These are phyloP conservation scores for Perdita meconis DNA, from an alignment of 2,888 invertebrate genomes.

Conservation along the genomic window DNA sequence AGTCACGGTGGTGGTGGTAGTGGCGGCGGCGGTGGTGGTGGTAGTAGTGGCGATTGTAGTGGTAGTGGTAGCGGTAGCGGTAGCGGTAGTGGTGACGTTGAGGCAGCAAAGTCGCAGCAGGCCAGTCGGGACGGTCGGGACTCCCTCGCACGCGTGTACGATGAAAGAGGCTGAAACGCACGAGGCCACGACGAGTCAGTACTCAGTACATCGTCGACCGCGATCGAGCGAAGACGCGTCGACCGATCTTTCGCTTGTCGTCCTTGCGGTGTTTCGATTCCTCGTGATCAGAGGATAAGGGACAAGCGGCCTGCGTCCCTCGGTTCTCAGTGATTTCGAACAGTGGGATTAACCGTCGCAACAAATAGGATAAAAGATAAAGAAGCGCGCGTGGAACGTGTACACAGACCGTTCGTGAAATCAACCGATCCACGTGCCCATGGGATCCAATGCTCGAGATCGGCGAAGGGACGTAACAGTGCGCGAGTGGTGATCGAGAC, in stretches of 20 bases:
- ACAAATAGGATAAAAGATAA: background rate
- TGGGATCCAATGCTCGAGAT: constrained; percentile 9
- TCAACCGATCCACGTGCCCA: constrained; percentile 34
- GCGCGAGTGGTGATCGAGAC: constrained; percentile 55
- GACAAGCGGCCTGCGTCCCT: background rate
- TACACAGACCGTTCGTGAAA: background rate
- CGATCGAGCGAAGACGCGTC: constrained; percentile 54
- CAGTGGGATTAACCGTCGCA: background rate
- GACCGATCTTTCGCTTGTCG: background rate
- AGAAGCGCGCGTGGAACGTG: background rate
- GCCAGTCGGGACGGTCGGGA: constrained; percentile 62
- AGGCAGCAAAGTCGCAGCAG: constrained; percentile 41
- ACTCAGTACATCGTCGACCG: constrained; percentile 77
- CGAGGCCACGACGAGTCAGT: constrained; percentile 75
- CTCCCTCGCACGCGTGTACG: constrained; percentile 70
- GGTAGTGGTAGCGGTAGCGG: background rate
- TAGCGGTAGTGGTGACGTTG: constrained; percentile 43
- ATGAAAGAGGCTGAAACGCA: constrained; percentile 56
- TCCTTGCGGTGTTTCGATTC: background rate
- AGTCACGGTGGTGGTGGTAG: constrained; percentile 38
- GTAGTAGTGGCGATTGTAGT: constrained; percentile 5
- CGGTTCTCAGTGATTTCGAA: background rate
- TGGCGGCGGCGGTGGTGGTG: background rate
- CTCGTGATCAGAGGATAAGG: background rate
- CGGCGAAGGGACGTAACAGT: constrained; percentile 41